Percentiles rank a stretch among this genome's conserved stretches.
Evolutionary conservation across 2,797 vertebrate species (phyloP).

Genomic region (Crenichthys baileyi): DNA sequence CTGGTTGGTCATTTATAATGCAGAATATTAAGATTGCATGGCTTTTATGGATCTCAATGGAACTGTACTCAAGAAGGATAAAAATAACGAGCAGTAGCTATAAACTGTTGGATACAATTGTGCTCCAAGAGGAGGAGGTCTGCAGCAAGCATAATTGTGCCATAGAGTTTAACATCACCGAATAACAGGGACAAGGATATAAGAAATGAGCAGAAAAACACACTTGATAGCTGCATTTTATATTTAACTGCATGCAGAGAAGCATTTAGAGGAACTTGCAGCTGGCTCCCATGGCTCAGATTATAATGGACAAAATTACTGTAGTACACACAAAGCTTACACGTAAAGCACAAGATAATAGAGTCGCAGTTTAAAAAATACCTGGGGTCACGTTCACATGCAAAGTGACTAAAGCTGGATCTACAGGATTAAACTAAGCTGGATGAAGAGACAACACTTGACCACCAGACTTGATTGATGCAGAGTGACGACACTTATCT

Average conservation of each 20-base stretch:
- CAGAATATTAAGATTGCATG: slow-evolving; percentile 48
- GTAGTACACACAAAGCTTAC: not conserved
- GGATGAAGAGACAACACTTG: not conserved
- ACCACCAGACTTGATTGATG: not conserved
- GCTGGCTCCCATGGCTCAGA: not conserved
- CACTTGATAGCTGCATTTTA: slow-evolving; percentile 18
- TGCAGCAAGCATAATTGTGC: slow-evolving; percentile 8
- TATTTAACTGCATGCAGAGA: not conserved
- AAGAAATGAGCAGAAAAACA: slow-evolving; percentile 1
- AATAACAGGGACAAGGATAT: not conserved
- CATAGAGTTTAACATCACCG: slow-evolving; percentile 10
- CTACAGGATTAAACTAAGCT: not conserved
- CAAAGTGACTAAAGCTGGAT: not conserved
- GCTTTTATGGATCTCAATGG: slow-evolving; percentile 44
- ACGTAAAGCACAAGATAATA: not conserved
- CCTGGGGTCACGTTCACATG: not conserved
- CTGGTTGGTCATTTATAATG: slow-evolving; percentile 42
- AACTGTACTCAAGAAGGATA: slow-evolving; percentile 9
- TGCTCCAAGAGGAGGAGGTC: slow-evolving; percentile 16
- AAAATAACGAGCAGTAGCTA: slow-evolving; percentile 22
- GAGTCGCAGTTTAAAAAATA: not conserved
- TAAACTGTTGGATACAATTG: slow-evolving; percentile 24
- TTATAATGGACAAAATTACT: not conserved
- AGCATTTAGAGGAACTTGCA: slow-evolving; percentile 28
- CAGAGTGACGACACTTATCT: not conserved